Evolutionary conservation across 2,888 invertebrate genomes (phyloP), one percentile per base, ranked within the genome.

Genomic region (Tanypteryx hageni): DNA sequence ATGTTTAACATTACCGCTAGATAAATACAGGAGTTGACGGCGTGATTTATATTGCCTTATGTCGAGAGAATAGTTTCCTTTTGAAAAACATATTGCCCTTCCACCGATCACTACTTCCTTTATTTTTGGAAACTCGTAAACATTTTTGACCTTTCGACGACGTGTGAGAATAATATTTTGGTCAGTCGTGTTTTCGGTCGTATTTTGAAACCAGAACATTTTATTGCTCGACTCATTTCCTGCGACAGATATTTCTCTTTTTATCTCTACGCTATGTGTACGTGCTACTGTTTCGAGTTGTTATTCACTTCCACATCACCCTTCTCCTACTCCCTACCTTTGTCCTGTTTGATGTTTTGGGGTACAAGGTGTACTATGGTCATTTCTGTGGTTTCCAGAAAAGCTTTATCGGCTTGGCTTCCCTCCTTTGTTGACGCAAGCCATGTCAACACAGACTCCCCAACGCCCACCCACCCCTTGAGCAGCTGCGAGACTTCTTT

Each of bases 401-500:
- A 76, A 22, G 76, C 76, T 22, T 76, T 22, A 22, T 76, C 8
- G n/a, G 76, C 64, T 64, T 64, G 22, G 76, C 76, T 76, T 76
- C 76, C 76, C 76, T 76, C 13, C 76, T 76, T 76, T 76, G 76
- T 76, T 76, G 76, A 14, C 44, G 44, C 44, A 44, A 44, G 44
- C 76, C 22, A 22, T 76, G 76, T 76, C 76, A 76, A 76, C 76
- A 76, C 76, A 76, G 76, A 76, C 76, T 16, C 44, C 44, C 44
- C 44, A 44, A 44, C 44, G 5, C 44, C 44, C 44, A 44, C 44
- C 44, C 44, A 76, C 76, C 76, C 27, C 27, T 76, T 76, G n/a
- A 76, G 76, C 76, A 76, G 76, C 76, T 76, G 76, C 76, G 22
- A 76, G 76, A 7, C 76, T 76, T n/a, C 22, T 27, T 76, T 76